Evolutionary conservation across 2,888 invertebrate species (phyloP).

Genomic region (Caenorhabditis sp.): DNA sequence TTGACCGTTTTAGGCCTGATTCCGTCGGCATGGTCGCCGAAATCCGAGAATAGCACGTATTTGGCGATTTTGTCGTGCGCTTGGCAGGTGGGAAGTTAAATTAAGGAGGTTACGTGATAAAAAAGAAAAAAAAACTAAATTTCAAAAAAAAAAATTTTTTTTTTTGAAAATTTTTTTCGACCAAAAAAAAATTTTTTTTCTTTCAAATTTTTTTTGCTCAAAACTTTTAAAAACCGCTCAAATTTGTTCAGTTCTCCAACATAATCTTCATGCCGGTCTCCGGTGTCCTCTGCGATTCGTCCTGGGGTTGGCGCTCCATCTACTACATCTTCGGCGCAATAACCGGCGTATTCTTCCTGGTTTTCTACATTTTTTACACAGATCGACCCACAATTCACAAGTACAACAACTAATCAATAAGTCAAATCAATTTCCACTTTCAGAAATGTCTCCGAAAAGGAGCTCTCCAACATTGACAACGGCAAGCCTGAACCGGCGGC

Average conservation of each 20-base stretch:
- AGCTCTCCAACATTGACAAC: constrained; percentile 20
- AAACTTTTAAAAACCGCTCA: background rate
- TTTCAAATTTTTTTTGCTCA: background rate
- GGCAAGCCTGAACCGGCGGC: constrained; percentile 28
- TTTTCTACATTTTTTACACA: constrained; percentile 52
- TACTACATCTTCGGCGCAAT: constrained; percentile 48
- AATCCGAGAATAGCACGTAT: constrained; percentile 39
- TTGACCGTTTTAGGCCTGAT: constrained; percentile 39
- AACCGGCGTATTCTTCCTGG: constrained; percentile 44
- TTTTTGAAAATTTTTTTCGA: background rate
- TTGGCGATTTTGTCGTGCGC: constrained; percentile 47
- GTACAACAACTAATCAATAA: background rate
- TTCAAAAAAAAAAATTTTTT: background rate
- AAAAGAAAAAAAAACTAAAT: background rate
- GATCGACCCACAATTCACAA: constrained; percentile 51
- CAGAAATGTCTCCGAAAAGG: constrained; percentile 56
- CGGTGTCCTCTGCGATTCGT: constrained; percentile 49
- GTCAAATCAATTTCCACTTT: background rate
- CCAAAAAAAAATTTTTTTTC: background rate
- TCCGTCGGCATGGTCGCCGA: constrained; percentile 45
- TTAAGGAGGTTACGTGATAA: background rate
- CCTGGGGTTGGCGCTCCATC: constrained; percentile 55
- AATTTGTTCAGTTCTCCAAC: constrained; percentile 26
- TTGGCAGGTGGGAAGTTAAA: constrained; percentile 47
- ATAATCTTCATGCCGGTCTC: constrained; percentile 63